These are phyloP conservation scores for Andrena dorsata DNA, from an alignment of 2,888 invertebrate genomes.

Conservation along the genomic window DNA sequence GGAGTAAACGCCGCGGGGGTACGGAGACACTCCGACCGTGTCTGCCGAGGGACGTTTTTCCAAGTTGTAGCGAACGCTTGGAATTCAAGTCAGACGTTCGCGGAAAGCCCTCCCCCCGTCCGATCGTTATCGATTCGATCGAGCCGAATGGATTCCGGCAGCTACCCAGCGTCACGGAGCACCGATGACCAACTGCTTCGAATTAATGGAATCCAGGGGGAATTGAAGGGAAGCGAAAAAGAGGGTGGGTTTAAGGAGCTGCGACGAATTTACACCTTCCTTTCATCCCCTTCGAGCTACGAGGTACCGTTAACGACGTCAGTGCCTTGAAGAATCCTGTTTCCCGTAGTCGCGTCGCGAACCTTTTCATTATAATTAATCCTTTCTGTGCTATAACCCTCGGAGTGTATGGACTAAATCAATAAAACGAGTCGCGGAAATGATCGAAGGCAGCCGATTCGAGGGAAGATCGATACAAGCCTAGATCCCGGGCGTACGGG, in stretches of 20 bases:
- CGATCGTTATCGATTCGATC: slow-evolving; percentile 6
- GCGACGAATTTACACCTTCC: slow-evolving; percentile 57
- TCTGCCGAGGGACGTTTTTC: neutral
- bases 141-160: neutral
- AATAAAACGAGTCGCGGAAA: too few relatives aligned
- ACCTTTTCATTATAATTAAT: slow-evolving; percentile 20
- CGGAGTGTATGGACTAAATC: too few relatives aligned
- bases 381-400: neutral
- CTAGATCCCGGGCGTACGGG: neutral
- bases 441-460: neutral
- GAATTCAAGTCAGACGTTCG: neutral
- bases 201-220: slow-evolving; percentile 54
- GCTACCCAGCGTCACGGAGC: neutral
- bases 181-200: slow-evolving; percentile 26
- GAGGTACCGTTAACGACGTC: slow-evolving; percentile 8
- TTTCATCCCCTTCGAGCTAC: slow-evolving; percentile 15
- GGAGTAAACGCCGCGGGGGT: too few relatives aligned
- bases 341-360: neutral
- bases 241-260: slow-evolving; percentile 52
- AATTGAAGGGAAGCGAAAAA: slow-evolving; percentile 31
- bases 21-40: neutral
- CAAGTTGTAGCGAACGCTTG: neutral
- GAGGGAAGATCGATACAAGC: slow-evolving; percentile 1
- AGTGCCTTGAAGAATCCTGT: slow-evolving; percentile 1
- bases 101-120: neutral